Base-by-base conservation (phyloP, 2,113 vertebrate genomes). In the Eudyptes chrysolophus region DNA sequence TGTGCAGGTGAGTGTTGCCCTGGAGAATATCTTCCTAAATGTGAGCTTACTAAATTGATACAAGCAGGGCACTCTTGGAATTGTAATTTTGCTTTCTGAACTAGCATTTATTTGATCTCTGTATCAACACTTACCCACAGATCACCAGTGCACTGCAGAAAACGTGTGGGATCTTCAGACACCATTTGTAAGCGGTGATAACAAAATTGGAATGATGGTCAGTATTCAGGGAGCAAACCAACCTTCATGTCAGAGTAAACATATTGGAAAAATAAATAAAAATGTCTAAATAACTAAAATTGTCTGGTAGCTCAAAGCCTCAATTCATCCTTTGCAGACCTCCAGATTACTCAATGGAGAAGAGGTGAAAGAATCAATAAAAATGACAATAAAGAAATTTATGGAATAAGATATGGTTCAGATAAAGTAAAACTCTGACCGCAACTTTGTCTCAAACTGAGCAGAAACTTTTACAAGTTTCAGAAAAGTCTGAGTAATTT, bases 131-230 rank as follows among this genome's bases (percentile, higher is more conserved):
- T 78, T 68, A 44, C 32, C 46, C 5, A 3, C 38, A 92, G 52
- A 66, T 72, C 76, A 69, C 15, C 77, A 44, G 4, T 25, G 84
- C 86, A 44, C 58, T 27, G 7, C 25, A 11, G 32, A 55, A 79
- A 80, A 83, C 16, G 2, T 44, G 9, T 30, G 74, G 58, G 58
- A 29, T 84, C 86, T 90, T 86, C 90, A 18, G 32, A 64, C 85
- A 76, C 51, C 18, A 36, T 95, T 94, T 95, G 83, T 58, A 84
- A 75, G 65, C 96, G 70, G 55, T 5, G 12, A 58, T 85, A 97
- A 95, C 93, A 87, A 93, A 97, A 95, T 93, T 92, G 93, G 94
- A 86, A 61, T 70, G 85, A 96, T 83, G 88, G 97, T 95, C 90
- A 64, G 85, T 82, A 44, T 89, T 85, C 65, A 90, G n/a, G 72